Evolutionary conservation across 1,140 invertebrate genomes (phyloP), one percentile per base, ranked within the genome.

Genomic region (Physella acuta): DNA sequence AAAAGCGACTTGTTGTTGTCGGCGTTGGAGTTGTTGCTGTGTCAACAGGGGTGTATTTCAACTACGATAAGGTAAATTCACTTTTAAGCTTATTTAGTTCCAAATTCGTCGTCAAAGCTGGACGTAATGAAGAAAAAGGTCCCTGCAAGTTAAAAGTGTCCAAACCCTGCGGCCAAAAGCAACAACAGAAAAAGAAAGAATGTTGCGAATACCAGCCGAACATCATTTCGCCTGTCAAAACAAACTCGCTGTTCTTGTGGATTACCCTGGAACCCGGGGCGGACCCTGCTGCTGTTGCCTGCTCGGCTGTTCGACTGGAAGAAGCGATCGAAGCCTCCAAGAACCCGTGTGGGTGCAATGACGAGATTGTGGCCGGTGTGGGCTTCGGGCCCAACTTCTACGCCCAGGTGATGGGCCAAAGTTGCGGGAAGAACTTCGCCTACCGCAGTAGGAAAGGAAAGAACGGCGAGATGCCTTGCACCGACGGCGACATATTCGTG

Each of bases 361-460:
- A 67, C 5, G 64, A 56, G 33, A 67, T 68, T 31, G 36, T 68
- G 2, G 66, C 66, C 11, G 66, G 66, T 28, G 56, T 68, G 2
- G 66, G 66, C 2, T 68, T 68, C n/a, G 66, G 66, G 34, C 66
- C 66, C 1, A 68, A 68, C 33, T n/a, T 68, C 4, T 33, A n/a
- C 3, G 30, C 55, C 34, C 66, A 68, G 39, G 37, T 37, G 33
- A 28, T 58, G 55, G 55, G 53, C 4, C 20, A 3, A 17, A 11
- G 49, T 11, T 59, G 66, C 56, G n/a, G n/a, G n/a, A 68, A 68
- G 66, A 68, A 60, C 28, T 68, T 60, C 66, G 59, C 30, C 56
- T 68, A 68, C 66, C n/a, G 36, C 3, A n/a, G 33, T 2, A 53
- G 66, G 17, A 68, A 68, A 49, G 66, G 66, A 2, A 60, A 44